Base-by-base conservation (phyloP, 2,113 vertebrate genomes). In the Bucco capensis region DNA sequence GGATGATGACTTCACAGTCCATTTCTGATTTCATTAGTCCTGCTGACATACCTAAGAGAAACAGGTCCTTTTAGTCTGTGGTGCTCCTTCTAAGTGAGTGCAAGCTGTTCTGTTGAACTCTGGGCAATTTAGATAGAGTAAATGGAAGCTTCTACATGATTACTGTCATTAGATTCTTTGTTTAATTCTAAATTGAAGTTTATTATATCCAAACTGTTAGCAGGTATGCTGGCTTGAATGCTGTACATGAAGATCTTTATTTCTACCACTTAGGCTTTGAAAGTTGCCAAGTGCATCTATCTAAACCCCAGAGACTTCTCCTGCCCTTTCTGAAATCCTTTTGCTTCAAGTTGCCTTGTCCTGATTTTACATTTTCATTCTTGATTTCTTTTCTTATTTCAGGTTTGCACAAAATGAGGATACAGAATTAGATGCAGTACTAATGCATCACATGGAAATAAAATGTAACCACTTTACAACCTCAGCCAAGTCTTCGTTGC, bases 141-240 rank as follows among this genome's bases (percentile, higher is more conserved):
- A 96, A 93, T 94, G 88, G 88, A 92, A 92, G 51, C 74, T 14
- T 19, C 62, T 54, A 93, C 81, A 92, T 89, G 88, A 95, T 95
- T 93, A 92, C 89, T 93, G 92, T 89, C 96, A 85, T 89, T 94
- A 90, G 88, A 81, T 28, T 66, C 38, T 92, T 90, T 73, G 88
- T 65, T 93, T 95, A 92, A 96, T 90, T 89, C 81, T 65, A 80
- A 93, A 90, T 65, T 82, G 90, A 93, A 90, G 74, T 89, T 95
- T 94, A 96, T 95, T 80, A 78, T 51, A 76, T 82, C 71, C 24
- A 44, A 90, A 79, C 88, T 95, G 90, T 96, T 96, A 90, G 83
- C 92, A 86, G 37, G 49, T 79, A 84, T 5, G 19, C 54, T 89
- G 62, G 42, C 74, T 81, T n/a, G 37, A 61, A 64, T 47, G 61